A percentile compares a stretch with the other conserved stretches of the same genome.
Conservation (phyloP, 2,888 invertebrate genomes). For the Caenorhabditis parvicauda region DNA sequence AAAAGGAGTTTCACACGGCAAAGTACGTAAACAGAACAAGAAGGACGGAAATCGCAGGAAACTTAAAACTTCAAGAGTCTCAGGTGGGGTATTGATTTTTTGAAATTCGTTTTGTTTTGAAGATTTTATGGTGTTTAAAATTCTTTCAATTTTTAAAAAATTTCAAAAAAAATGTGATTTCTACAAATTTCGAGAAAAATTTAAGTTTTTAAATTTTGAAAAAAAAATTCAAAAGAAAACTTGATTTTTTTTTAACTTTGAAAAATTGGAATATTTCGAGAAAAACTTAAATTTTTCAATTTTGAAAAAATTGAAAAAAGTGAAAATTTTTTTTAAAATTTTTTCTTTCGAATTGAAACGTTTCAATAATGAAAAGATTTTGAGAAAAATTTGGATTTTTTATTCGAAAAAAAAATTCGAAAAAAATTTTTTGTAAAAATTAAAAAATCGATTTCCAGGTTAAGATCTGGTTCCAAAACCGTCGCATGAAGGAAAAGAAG, state of each 20-base stretch:
- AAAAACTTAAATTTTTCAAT: too few species aligned
- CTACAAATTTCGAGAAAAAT: neutral
- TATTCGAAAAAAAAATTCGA: neutral
- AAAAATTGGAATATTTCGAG: too few species aligned
- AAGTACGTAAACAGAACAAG: conserved; percentile 94
- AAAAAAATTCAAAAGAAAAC: too few species aligned
- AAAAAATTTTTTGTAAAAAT: neutral
- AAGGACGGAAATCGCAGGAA: conserved; percentile 94
- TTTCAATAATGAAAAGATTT: neutral
- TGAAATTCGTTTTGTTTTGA: too few species aligned
- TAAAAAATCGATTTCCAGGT: conserved; percentile 18
- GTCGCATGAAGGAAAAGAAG: conserved; percentile 97
- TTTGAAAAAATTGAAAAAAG: too few species aligned
- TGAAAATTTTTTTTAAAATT: neutral
- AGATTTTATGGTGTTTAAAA: too few species aligned
- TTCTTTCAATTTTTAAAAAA: too few species aligned
- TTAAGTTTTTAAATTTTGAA: too few species aligned
- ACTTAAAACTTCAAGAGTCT: conserved; percentile 91
- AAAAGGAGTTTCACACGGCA: conserved; percentile 99
- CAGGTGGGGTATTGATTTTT: conserved; percentile 68
- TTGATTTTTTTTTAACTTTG: too few species aligned
- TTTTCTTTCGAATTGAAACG: too few species aligned
- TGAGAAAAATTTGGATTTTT: conserved; percentile 2
- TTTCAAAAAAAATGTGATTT: too few species aligned
- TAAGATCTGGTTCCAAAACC: conserved; percentile 97